A percentile compares a stretch with the other conserved stretches of the same genome.
Conservation (phyloP, 2,888 invertebrate species). For the Gerosis bhagava region DNA sequence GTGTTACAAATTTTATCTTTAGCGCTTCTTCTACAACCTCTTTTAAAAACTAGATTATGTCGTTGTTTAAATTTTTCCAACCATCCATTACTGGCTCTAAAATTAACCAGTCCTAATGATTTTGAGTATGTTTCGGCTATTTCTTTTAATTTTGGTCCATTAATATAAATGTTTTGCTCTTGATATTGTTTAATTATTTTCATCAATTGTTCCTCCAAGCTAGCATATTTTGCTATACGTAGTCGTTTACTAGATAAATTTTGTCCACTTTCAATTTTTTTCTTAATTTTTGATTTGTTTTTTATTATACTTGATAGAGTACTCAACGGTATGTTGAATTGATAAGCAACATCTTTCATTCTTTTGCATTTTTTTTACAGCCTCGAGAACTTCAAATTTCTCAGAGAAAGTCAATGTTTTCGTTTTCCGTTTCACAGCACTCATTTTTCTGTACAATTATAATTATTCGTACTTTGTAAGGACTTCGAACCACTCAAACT, state of each 20-base stretch:
- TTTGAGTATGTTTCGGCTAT: constrained; percentile 24
- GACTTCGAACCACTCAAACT: too few relatives aligned
- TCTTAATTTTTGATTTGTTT: constrained; percentile 19
- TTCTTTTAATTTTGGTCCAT: constrained; percentile 29
- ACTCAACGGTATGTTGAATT: constrained; percentile 21
- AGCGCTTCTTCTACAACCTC: constrained; percentile 36
- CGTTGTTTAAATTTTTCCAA: constrained; percentile 35
- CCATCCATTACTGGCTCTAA: constrained; percentile 37
- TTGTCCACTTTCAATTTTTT: constrained; percentile 9
- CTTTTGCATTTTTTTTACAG: constrained; percentile 19
- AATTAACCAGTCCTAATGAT: constrained; percentile 23
- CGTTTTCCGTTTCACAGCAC: too few relatives aligned
- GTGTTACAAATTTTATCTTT: too few relatives aligned
- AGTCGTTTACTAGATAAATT: constrained; percentile 9
- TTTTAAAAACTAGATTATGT: constrained; percentile 34
- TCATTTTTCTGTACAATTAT: too few relatives aligned
- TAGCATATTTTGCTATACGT: constrained; percentile 20
- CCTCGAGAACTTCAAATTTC: constrained; percentile 12
- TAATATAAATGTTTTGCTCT: constrained; percentile 22
- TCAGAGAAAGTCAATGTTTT: constrained; percentile 10
- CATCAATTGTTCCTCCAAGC: constrained; percentile 16
- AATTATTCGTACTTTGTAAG: too few relatives aligned
- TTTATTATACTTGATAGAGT: constrained; percentile 26
- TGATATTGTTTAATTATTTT: constrained; percentile 11
- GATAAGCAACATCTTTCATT: constrained; percentile 18